Base-by-base conservation (phyloP, 1,140 invertebrate genomes). In the Sipha flava region DNA sequence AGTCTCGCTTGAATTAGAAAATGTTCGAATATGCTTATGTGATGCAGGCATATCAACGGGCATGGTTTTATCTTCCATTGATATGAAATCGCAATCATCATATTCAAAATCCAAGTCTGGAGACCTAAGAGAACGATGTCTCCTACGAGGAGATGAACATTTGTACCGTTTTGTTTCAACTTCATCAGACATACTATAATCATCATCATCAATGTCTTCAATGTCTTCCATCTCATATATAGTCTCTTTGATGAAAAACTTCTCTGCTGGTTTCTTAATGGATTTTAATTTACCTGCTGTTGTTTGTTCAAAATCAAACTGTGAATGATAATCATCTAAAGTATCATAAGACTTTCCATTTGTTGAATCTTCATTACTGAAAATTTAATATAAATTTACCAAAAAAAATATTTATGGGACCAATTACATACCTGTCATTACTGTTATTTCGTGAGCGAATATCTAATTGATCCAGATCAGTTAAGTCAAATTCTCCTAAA, bases 401-500 rank as follows among this genome's bases (percentile, higher is more conserved):
- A 14, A 12, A 45, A 29, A 49, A 14, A 31, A 12, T 37, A 47
- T 52, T 68, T 73, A 14, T 37, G 43, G 37, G 5, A 37, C 37
- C 6, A 7, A 34, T 26, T 66, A 73, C 23, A 37, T 80, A 85
- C 85, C 85, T 85, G 47, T 87, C 88, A 4, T 85, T 86, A 52
- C 87, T 88, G 45, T 88, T 86, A 29, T 70, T 70, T 9, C 87
- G 87, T 9, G 85, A 84, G 2, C 89, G 90, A 81, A 90, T 89
- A 77, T 89, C 88, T 21, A 89, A 85, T 81, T 90, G 89, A 21
- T 89, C 86, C 45, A 88, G 80, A 57, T 85, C 81, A 45, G 80
- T 18, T 21, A 85, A 40, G 84, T 77, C 73, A 77, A 77, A 77
- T 18, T 77, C 73, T 26, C 31, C 14, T 21, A 57, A 40, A 6